phyloP scores from a whole-genome alignment of 2,797 vertebrate genomes.

The Pseudomugil tenellus region DNA sequence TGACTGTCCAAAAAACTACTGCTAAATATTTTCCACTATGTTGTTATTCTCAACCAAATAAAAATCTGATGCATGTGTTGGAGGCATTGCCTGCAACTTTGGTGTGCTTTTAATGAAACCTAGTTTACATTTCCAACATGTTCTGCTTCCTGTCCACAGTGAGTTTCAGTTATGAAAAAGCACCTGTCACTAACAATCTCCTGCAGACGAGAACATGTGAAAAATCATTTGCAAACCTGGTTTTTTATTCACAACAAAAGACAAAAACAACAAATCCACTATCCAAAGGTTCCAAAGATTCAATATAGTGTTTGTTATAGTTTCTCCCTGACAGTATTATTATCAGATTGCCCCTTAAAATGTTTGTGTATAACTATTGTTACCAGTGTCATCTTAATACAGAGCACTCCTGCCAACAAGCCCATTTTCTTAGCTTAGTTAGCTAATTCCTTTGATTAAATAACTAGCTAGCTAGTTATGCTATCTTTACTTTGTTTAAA shows the following conservation, averaged over 20 bases:
- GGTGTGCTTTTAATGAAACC: not conserved
- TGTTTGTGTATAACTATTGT: no score
- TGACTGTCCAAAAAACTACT: no score
- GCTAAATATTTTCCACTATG: no score
- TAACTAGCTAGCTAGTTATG: no score
- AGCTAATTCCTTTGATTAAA: no score
- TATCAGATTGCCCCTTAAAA: no score
- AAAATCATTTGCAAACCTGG: not conserved
- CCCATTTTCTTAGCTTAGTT: no score
- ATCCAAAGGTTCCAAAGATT: not conserved
- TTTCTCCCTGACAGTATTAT: no score
- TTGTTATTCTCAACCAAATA: no score
- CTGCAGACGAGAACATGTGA: slow-evolving; percentile 1
- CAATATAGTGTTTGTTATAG: not conserved
- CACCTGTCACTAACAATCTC: not conserved
- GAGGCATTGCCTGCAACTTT: not conserved
- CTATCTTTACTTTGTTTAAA: not conserved
- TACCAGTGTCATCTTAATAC: no score
- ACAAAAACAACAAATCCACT: not conserved
- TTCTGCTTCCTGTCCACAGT: not conserved
- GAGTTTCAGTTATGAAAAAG: not conserved
- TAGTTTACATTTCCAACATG: not conserved
- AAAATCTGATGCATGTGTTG: not conserved
- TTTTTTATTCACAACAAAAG: no score
- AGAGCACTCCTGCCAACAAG: no score